Conservation (phyloP, 2,113 vertebrate genomes). For the Lates calcarifer region DNA sequence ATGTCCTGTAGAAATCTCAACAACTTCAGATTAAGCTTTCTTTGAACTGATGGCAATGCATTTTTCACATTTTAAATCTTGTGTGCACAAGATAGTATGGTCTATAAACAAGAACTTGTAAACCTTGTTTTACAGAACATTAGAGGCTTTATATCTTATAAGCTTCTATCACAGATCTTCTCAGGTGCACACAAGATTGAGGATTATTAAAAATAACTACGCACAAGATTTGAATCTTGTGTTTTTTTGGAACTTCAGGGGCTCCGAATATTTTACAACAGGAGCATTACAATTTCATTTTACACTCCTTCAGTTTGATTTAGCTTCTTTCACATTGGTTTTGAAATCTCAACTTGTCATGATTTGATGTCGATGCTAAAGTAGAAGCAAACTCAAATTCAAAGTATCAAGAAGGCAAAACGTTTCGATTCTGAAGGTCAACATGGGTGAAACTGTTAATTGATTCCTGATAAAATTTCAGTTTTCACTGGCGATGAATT, state of each 20-base stretch:
- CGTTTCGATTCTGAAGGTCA: not conserved
- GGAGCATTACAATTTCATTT: not conserved
- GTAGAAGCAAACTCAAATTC: not conserved
- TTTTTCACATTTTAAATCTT: not conserved
- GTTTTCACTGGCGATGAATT: not conserved
- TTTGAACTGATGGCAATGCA: not conserved
- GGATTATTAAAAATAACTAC: not conserved
- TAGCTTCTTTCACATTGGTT: not conserved
- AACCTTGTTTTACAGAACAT: not conserved
- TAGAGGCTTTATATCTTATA: not conserved
- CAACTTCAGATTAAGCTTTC: not conserved
- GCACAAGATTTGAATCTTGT: not conserved
- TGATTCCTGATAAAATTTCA: not conserved
- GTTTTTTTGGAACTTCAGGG: not conserved
- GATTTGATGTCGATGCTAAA: not conserved
- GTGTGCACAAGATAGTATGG: not conserved
- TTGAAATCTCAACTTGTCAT: not conserved
- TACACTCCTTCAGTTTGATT: not conserved
- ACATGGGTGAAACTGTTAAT: not conserved
- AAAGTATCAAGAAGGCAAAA: not conserved
- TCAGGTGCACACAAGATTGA: not conserved
- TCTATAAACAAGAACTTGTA: not conserved
- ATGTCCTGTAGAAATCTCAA: constrained; percentile 46
- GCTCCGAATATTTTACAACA: not conserved
- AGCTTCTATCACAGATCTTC: not conserved